These are phyloP conservation scores for Lathamus discolor DNA, from an alignment of 2,113 vertebrate species.

Conservation along the genomic window DNA sequence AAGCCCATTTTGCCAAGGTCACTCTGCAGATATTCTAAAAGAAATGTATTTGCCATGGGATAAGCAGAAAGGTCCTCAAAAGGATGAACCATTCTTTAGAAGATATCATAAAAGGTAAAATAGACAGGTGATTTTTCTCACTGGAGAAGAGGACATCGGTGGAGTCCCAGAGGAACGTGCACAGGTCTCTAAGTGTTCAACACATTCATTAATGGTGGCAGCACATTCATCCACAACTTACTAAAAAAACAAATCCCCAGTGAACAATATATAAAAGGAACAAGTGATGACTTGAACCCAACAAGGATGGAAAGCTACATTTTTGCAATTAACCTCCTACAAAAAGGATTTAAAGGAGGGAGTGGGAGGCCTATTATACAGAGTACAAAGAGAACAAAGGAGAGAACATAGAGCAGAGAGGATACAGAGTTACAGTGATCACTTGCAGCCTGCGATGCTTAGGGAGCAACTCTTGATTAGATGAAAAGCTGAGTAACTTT, in stretches of 20 bases:
- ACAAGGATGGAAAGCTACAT: slow-evolving; percentile 11
- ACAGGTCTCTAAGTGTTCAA: not conserved
- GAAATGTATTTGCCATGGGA: not conserved
- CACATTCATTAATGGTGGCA: not conserved
- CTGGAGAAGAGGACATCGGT: not conserved
- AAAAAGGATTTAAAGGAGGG: slow-evolving; percentile 48
- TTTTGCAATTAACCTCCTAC: slow-evolving; percentile 61
- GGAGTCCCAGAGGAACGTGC: not conserved
- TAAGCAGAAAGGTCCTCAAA: not conserved
- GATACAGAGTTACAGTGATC: not conserved
- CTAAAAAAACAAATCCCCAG: not conserved
- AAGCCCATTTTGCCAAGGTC: not conserved
- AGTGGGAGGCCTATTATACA: slow-evolving; percentile 46
- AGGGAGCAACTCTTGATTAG: not conserved
- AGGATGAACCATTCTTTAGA: not conserved
- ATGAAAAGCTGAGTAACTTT: not conserved
- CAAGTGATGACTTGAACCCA: not conserved
- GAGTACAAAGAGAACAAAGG: not conserved
- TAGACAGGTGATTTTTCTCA: not conserved
- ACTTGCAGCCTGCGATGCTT: not conserved
- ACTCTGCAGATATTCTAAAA: not conserved
- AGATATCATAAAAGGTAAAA: not conserved
- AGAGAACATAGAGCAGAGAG: not conserved
- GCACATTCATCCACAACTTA: not conserved
- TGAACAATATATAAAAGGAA: slow-evolving; percentile 4